A percentile compares a stretch with the other conserved stretches of the same genome.
These are phyloP conservation scores for Campopleginae sp. DNA, from an alignment of 2,888 invertebrate species.

Conservation along the genomic window DNA sequence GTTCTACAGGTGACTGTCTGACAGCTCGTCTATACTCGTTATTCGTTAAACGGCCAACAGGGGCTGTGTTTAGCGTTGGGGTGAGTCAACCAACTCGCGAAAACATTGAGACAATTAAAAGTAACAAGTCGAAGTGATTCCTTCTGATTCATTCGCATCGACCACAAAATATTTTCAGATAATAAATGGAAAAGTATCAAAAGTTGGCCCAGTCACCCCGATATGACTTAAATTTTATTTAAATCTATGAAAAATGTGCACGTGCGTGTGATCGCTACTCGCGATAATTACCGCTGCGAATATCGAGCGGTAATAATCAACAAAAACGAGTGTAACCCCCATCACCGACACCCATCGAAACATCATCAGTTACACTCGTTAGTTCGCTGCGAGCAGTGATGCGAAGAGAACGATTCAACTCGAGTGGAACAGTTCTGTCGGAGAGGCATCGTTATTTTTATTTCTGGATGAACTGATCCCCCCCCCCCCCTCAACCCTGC, in stretches of 20 bases:
- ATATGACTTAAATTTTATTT: not conserved
- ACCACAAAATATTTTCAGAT: too few species aligned
- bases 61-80: too few species aligned
- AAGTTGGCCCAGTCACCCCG: too few species aligned
- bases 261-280: slow-evolving; percentile 5
- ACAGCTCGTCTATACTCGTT: slow-evolving; percentile 43
- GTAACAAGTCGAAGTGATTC: too few species aligned
- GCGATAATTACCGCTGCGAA: not conserved
- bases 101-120: too few species aligned
- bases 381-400: not conserved
- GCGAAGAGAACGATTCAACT: not conserved
- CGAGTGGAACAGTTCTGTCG: not conserved
- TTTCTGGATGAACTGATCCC: not conserved
- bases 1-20: slow-evolving; percentile 32
- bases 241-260: slow-evolving; percentile 23
- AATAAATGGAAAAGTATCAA: too few species aligned
- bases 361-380: not conserved
- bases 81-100: too few species aligned
- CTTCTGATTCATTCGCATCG: too few species aligned
- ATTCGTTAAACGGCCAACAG: not conserved
- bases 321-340: not conserved
- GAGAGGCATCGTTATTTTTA: not conserved
- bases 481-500: not conserved
- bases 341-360: not conserved
- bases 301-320: not conserved